Evolutionary conservation across 30 jellyfish, hydroid and myxozoan genomes (phyloP), one percentile per base, ranked within the genome.

Genomic region (Hydractinia symbiolongicarpus): DNA sequence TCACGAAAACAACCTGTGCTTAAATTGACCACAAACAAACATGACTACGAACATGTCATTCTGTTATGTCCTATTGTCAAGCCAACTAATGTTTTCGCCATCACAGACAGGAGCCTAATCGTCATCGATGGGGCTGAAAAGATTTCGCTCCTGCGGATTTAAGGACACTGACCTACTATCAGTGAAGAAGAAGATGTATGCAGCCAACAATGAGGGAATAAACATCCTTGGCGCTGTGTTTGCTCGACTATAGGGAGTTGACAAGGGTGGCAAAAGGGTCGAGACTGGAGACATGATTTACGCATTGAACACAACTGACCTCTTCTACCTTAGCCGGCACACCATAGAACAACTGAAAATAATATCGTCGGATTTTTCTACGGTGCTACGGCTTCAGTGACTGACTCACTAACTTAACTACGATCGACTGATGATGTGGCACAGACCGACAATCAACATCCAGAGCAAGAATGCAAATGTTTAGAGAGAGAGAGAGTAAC

Each of bases 51-150:
- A 19, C 80, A 71, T 71, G 4, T 71, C 60, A 71, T 4, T 14
- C n/a, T 71, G 4, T 30, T 66, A 9, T 71, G 60, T 50, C 55
- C 60, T 20, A 1, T 20, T 14, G 52, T 71, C 60, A 11, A 4
- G 60, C 60, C 80, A 71, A 9, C 80, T 50, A 49, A 0, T 1
- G 68, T 71, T 58, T 20, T 3, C 40, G 80, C 80, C 55, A 71
- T 71, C 55, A 71, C 80, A 9, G 80, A 71, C 80, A 19, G 80
- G 80, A 19, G 80, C 80, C 4, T 66, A 71, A 19, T 71, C 80
- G 30, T 71, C 52, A 11, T 50, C 5, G 60, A 71, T 71, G 80
- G 80, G 80, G 7, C 55, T 71, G 80, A 71, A 71, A 71, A 71
- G 4, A 53, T 4, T 71, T 50, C 55, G 60, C n/a, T 13, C 19